Percentiles rank a stretch among this genome's conserved stretches.
These are phyloP conservation scores for Listronotus oregonensis DNA, from an alignment of 1,140 invertebrate genomes.

Conservation along the genomic window DNA sequence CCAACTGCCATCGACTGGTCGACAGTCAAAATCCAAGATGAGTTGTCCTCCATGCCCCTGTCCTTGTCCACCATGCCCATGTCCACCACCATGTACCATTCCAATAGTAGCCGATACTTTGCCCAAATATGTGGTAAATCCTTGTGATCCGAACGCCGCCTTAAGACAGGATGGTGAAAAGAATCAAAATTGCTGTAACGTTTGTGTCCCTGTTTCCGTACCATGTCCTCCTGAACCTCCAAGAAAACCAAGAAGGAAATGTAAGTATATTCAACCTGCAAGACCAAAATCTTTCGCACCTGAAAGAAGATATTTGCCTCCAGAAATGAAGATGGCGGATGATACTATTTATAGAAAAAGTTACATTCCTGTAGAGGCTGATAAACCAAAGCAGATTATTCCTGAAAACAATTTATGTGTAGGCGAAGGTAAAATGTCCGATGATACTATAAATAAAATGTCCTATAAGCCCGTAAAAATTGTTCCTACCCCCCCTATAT, in stretches of 20 bases:
- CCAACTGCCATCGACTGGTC: slow-evolving; percentile 4
- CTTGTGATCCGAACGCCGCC: slow-evolving; percentile 26
- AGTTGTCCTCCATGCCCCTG: slow-evolving; percentile 38
- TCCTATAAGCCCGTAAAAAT: slow-evolving; percentile 61
- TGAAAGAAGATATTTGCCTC: slow-evolving; percentile 58
- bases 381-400: slow-evolving; percentile 51
- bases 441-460: slow-evolving; percentile 63
- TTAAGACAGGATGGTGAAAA: slow-evolving; percentile 11
- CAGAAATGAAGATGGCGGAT: slow-evolving; percentile 60
- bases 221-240: slow-evolving; percentile 23
- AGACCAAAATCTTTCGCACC: slow-evolving; percentile 61
- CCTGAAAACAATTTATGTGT: slow-evolving; percentile 55
- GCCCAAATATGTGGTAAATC: slow-evolving; percentile 37
- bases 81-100: slow-evolving; percentile 31
- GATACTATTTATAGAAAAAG: slow-evolving; percentile 65
- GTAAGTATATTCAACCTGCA: slow-evolving; percentile 66
- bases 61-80: slow-evolving; percentile 17
- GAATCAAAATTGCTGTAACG: slow-evolving; percentile 37
- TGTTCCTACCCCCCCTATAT: slow-evolving; percentile 51
- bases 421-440: slow-evolving; percentile 56
- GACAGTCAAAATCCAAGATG: slow-evolving; percentile 33
- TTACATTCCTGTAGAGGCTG: slow-evolving; percentile 58
- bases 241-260: slow-evolving; percentile 45
- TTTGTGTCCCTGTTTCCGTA: slow-evolving; percentile 42
- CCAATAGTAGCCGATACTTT: slow-evolving; percentile 37